phyloP scores from a whole-genome alignment of 2,797 vertebrate genomes.

The Australoheros facetus region DNA sequence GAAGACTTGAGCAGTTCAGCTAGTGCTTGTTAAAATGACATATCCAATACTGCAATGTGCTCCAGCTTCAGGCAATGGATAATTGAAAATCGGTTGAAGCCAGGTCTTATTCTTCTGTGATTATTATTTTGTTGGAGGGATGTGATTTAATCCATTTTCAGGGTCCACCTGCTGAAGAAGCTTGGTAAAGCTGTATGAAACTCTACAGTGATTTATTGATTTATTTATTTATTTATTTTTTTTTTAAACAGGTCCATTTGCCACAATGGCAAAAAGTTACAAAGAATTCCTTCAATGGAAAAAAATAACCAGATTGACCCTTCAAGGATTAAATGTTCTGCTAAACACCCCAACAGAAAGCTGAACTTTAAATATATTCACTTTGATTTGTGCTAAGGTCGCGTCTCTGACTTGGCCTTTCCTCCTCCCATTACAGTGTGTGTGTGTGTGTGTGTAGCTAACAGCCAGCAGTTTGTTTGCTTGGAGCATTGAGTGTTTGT shows the following conservation, averaged over 20 bases:
- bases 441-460: neutral
- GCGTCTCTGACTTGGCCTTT: neutral
- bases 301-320: neutral
- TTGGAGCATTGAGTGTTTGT: neutral
- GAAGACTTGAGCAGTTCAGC: constrained; percentile 8
- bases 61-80: constrained; percentile 40
- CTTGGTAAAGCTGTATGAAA: constrained; percentile 18
- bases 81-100: constrained; percentile 54
- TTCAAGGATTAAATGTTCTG: neutral
- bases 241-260: constrained; percentile 26
- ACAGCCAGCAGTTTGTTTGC: neutral
- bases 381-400: neutral
- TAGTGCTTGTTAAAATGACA: constrained; percentile 45
- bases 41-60: constrained; percentile 33
- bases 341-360: neutral
- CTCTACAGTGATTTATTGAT: constrained; percentile 18
- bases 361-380: neutral
- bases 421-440: neutral
- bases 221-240: constrained; percentile 11
- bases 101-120: constrained; percentile 42
- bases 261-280: neutral
- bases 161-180: constrained; percentile 22
- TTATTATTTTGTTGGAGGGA: constrained; percentile 52
- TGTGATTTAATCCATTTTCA: constrained; percentile 35
- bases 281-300: neutral